phyloP scores from a whole-genome alignment of 2,888 invertebrate genomes.

The Melanostoma scalare region DNA sequence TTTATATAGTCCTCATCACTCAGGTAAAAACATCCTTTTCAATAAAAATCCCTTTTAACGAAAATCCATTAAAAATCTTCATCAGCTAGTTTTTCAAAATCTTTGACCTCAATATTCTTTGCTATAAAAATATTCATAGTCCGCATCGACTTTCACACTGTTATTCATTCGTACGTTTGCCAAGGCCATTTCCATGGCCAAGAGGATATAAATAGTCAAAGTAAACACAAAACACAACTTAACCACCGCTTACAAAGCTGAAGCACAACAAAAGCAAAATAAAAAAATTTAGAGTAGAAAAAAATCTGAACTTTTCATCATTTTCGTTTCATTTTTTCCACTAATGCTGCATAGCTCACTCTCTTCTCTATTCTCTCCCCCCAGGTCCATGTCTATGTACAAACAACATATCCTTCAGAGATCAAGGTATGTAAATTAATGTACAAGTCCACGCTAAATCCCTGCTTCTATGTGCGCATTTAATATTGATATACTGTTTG shows the following conservation, averaged over 20 bases:
- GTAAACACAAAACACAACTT: constrained; percentile 51
- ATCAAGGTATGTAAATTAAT: constrained; percentile 70
- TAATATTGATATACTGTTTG: constrained; percentile 69
- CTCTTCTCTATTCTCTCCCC: background rate
- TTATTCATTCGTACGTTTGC: constrained; percentile 17
- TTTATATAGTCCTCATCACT: too few relatives aligned
- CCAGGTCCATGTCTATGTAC: background rate
- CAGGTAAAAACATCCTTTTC: too few relatives aligned
- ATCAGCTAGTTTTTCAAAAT: background rate
- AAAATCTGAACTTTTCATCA: constrained; percentile 57
- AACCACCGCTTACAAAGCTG: constrained; percentile 42
- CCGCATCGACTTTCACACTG: constrained; percentile 11
- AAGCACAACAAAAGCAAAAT: constrained; percentile 25
- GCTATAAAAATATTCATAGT: constrained; percentile 11
- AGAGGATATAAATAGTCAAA: constrained; percentile 46
- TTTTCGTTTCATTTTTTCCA: constrained; percentile 52
- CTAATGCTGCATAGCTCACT: constrained; percentile 28
- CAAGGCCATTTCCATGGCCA: constrained; percentile 58
- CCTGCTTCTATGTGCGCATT: constrained; percentile 51
- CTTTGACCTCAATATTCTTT: constrained; percentile 24
- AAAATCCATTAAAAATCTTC: background rate
- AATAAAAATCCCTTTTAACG: background rate
- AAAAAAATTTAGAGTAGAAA: constrained; percentile 1
- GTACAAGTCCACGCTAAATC: constrained; percentile 67
- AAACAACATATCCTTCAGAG: constrained; percentile 55